Conservation (phyloP, 2,113 vertebrate species). For the Calypte anna region DNA sequence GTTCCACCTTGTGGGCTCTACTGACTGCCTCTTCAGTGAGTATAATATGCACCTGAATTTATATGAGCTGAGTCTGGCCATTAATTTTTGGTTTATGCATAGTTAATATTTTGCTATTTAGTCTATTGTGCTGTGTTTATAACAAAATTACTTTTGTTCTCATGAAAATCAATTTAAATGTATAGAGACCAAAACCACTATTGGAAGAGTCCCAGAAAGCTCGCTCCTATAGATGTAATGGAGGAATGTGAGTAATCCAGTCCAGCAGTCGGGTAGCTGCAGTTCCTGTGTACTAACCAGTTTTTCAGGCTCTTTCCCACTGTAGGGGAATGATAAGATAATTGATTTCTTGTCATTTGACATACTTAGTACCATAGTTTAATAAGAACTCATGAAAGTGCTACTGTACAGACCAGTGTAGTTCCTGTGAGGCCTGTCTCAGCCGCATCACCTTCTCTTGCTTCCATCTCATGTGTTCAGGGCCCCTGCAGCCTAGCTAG, state of each 20-base stretch:
- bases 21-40: neutral
- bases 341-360: neutral
- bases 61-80: neutral
- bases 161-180: neutral
- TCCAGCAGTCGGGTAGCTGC: neutral
- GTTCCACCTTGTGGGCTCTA: neutral
- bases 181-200: neutral
- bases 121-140: neutral
- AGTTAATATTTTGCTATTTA: neutral
- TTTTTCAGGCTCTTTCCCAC: neutral
- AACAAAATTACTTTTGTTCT: neutral
- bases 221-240: neutral
- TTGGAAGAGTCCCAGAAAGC: neutral
- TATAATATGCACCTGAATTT: neutral
- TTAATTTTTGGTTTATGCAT: neutral
- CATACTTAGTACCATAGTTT: neutral
- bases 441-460: neutral
- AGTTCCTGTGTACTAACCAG: neutral
- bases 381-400: neutral
- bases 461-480: neutral
- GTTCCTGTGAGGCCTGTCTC: neutral
- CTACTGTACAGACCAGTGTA: accelerated
- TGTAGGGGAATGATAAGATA: neutral
- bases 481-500: neutral
- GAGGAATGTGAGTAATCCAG: neutral